Percentiles rank a stretch among this genome's conserved stretches.
Conservation (phyloP, 2,113 vertebrate species). For the Chauna torquata region DNA sequence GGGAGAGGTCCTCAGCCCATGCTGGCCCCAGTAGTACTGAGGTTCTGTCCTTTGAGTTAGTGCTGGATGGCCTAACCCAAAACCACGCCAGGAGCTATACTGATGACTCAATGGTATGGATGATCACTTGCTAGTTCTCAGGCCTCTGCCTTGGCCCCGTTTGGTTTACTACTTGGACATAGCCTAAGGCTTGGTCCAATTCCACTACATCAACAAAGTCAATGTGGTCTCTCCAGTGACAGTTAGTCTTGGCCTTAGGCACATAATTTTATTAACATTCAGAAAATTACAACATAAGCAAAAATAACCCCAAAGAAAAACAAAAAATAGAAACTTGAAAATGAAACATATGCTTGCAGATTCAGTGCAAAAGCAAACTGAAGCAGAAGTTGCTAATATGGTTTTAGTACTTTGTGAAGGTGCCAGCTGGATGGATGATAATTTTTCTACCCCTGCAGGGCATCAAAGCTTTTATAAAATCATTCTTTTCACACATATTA, state of each 20-base stretch:
- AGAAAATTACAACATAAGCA: conserved; percentile 71
- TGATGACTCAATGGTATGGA: background rate
- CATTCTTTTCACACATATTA: conserved; percentile 85
- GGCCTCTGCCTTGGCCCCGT: background rate
- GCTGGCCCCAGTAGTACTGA: background rate
- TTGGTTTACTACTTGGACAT: background rate
- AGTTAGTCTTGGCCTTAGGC: conserved; percentile 13
- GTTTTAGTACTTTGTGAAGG: conserved; percentile 79
- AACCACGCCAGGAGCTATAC: background rate
- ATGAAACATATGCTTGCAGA: conserved; percentile 78
- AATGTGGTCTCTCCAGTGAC: background rate
- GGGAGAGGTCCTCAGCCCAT: background rate
- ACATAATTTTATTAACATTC: conserved; percentile 36
- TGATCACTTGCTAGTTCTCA: background rate
- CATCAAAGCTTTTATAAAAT: conserved; percentile 85
- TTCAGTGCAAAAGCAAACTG: conserved; percentile 75
- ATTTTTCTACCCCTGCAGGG: conserved; percentile 83
- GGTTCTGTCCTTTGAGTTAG: background rate
- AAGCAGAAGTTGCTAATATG: conserved; percentile 80
- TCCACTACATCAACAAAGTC: background rate
- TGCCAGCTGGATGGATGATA: conserved; percentile 83
- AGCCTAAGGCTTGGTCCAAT: background rate
- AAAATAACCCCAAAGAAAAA: conserved; percentile 69
- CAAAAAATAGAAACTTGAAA: conserved; percentile 64
- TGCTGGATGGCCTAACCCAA: background rate